Evolutionary conservation across 2,888 invertebrate species (phyloP).

Genomic region (Diaphora mendica): DNA sequence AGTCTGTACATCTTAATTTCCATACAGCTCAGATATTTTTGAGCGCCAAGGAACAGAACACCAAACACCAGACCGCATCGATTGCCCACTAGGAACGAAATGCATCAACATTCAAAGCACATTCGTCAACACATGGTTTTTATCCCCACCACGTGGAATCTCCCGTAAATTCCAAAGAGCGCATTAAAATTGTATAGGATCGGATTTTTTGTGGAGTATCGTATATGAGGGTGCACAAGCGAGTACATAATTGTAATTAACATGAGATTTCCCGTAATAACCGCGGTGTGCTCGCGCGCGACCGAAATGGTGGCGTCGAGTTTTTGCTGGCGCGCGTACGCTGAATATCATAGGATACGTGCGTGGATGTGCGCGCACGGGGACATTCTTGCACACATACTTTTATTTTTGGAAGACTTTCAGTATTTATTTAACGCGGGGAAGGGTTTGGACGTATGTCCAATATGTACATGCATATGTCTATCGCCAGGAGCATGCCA

Average conservation of each 20-base stretch:
- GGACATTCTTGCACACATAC: constrained; percentile 67
- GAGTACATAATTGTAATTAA: constrained; percentile 75
- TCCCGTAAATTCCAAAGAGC: constrained; percentile 78
- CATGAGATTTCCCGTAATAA: constrained; percentile 84
- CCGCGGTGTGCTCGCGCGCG: constrained; percentile 71
- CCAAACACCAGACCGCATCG: constrained; percentile 8
- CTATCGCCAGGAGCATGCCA: too few species aligned
- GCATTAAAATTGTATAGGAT: constrained; percentile 84
- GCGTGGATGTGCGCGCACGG: constrained; percentile 62
- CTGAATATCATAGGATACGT: constrained; percentile 82
- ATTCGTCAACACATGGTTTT: constrained; percentile 67
- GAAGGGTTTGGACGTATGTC: not conserved
- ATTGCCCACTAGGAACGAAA: constrained; percentile 38
- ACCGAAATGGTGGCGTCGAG: constrained; percentile 73
- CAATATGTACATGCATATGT: not conserved
- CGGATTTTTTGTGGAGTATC: constrained; percentile 70
- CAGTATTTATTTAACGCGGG: not conserved
- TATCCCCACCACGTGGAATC: constrained; percentile 68
- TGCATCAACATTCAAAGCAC: constrained; percentile 73
- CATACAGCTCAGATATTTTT: constrained; percentile 15
- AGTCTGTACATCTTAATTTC: constrained; percentile 15
- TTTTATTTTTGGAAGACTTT: constrained; percentile 11
- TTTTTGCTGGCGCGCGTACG: constrained; percentile 78
- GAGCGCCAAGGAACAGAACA: constrained; percentile 15
- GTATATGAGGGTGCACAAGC: constrained; percentile 63